Evolutionary conservation across 1,140 invertebrate genomes (phyloP).

Genomic region (Drosophila pseudoananassae): DNA sequence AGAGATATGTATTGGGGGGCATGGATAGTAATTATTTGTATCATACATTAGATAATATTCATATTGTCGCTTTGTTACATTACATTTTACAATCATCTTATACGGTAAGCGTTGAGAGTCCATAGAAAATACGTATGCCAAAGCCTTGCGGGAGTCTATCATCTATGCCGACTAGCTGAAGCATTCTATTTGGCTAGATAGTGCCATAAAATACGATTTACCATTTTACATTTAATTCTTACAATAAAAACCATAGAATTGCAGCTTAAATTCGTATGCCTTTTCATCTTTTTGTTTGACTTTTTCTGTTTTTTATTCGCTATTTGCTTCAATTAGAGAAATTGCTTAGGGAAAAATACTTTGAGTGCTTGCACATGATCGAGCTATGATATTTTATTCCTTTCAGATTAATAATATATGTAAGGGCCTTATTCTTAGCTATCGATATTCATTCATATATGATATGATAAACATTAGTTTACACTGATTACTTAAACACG

Average conservation of each 20-base stretch:
- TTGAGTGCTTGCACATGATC: constrained; percentile 58
- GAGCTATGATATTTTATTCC: constrained; percentile 55
- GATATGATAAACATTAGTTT: constrained; percentile 72
- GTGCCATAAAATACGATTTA: constrained; percentile 50
- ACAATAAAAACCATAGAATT: constrained; percentile 71
- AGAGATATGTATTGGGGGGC: constrained; percentile 62
- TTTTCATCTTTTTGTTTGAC: constrained; percentile 26
- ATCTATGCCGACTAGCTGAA: constrained; percentile 72
- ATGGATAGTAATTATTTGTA: constrained; percentile 44
- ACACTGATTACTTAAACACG: constrained; percentile 55
- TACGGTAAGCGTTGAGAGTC: constrained; percentile 54
- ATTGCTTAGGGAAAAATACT: constrained; percentile 60
- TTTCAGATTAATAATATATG: constrained; percentile 42
- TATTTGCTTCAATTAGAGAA: constrained; percentile 39
- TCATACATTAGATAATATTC: constrained; percentile 71
- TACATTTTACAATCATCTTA: constrained; percentile 76
- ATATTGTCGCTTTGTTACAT: constrained; percentile 79
- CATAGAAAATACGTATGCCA: constrained; percentile 68
- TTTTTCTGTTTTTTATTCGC: not conserved
- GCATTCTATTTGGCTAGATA: constrained; percentile 51
- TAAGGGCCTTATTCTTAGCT: constrained; percentile 40
- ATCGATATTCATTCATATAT: constrained; percentile 62
- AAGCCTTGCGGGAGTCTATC: constrained; percentile 60
- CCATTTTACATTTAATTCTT: constrained; percentile 44
- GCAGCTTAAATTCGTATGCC: constrained; percentile 77